Base-by-base conservation (phyloP, 2,113 vertebrate species). In the Zosterops pallidus region DNA sequence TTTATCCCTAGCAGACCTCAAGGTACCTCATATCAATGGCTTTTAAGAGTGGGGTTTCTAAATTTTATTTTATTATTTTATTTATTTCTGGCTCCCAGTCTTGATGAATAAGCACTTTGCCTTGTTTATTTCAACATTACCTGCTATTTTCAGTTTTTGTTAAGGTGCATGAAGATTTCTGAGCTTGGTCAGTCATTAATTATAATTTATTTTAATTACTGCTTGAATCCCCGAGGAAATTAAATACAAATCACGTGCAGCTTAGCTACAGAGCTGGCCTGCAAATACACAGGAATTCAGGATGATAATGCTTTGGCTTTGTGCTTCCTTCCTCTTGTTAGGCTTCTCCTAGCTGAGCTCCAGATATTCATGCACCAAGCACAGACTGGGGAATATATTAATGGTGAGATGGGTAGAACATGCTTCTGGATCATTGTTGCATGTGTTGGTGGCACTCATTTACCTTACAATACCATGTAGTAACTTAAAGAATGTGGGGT, bases 171-270 rank as follows among this genome's bases (percentile, higher is more conserved):
- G 11, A 84, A 85, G 75, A 57, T 52, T 80, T 90, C 75, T 70
- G 75, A 33, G 12, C 24, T 88, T 94, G 63, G 70, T 70, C 82
- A 92, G 39, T 68, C 52, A 80, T 95, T 90, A 96, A 82, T 89
- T 92, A 89, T 85, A 89, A 87, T 93, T 96, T 92, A 82, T 96
- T 96, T 91, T 97, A 96, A 96, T 94, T 94, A 85, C 80, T 67
- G 42, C 33, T 80, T 83, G 70, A 93, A 88, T 90, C 94, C 67
- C 63, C 57, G 22, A 39, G 44, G 87, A 93, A 97, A 96, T 93
- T 81, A 95, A 87, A 69, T 59, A 41, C 59, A 74, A 92, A 46
- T 39, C 23, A 76, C 0, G 0, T 79, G 69, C 11, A 46, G 28
- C 50, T 59, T 79, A 83, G 57, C 75, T 90, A 63, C 29, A 79